Base-by-base conservation (phyloP, 2,113 vertebrate species). In the Gila orcuttii region DNA sequence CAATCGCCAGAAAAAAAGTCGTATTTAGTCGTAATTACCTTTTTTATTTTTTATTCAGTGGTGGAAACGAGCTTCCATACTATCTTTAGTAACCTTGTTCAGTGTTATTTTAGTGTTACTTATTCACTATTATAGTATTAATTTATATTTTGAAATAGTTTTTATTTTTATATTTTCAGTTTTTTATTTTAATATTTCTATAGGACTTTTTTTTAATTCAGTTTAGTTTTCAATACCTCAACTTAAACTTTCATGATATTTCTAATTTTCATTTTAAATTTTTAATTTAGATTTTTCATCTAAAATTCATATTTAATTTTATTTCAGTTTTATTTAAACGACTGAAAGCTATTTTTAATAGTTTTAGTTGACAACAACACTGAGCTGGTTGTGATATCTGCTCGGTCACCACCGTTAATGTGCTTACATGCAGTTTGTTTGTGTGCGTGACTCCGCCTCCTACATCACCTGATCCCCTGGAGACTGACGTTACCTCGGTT, bases 401-500 rank as follows among this genome's bases (percentile, higher is more conserved):
- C 64, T 83, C 23, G 64, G 39, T 78, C 68, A 59, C 28, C 79
- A 66, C n/a, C 36, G 2, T 60, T 60, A 68, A 31, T 50, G 10
- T 73, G 64, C 64, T 59, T n/a, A 28, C 82, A 60, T n/a, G 7
- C 55, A 52, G 36, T 74, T 36, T 36, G 33, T 17, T 47, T 84
- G 64, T 2, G 2, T 42, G 45, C 6, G 2, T 83, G 13, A 86
- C 78, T 64, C 23, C 68, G 23, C 81, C 52, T 47, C 45, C 55
- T 47, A 11, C 42, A 77, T 55, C 57, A 47, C n/a, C 66, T 88
- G 57, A 75, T 84, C 66, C 78, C 64, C 83, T 13, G 25, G 21
- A 45, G 57, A 39, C 82, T 86, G 87, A 92, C 88, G 89, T 92
- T 92, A 88, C 89, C 88, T 88, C 85, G 87, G 88, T 93, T 94